phyloP scores from a whole-genome alignment of 2,113 vertebrate species.

The Ploceus nigricollis region DNA sequence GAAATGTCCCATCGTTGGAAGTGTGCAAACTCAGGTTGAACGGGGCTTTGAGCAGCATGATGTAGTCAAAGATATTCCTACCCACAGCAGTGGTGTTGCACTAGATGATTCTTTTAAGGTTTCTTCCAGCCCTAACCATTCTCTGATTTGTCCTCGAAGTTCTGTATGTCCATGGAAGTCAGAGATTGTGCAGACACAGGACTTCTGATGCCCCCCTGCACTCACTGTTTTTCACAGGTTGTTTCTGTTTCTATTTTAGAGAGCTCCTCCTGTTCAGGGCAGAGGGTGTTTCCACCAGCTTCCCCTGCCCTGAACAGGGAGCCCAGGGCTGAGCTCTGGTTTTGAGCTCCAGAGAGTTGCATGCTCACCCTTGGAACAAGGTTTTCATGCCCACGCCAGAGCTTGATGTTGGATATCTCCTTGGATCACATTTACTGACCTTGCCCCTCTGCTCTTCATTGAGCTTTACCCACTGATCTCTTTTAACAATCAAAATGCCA shows the following conservation, averaged over 20 bases:
- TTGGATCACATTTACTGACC: neutral
- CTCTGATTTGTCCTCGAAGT: neutral
- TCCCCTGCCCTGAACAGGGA: neutral
- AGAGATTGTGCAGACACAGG: neutral
- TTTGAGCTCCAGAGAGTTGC: neutral
- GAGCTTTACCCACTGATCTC: neutral
- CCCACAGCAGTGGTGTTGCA: neutral
- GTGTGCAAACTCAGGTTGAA: neutral
- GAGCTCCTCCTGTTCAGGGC: neutral
- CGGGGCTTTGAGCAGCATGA: neutral
- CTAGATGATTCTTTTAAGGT: neutral
- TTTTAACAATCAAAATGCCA: neutral
- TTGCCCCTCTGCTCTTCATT: neutral
- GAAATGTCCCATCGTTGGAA: neutral
- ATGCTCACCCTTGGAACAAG: neutral
- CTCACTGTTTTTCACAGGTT: neutral
- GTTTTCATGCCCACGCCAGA: neutral
- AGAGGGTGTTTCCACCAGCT: neutral
- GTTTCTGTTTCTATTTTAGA: too few species aligned
- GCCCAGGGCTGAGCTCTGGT: neutral
- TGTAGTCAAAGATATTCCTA: neutral
- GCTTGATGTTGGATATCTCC: neutral
- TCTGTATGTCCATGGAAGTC: neutral
- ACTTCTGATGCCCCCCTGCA: rapidly evolving
- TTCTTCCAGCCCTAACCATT: neutral